A percentile compares a stretch with the other conserved stretches of the same genome.
phyloP scores from a whole-genome alignment of 2,888 invertebrate species.

The Hipparchia sbordonii region DNA sequence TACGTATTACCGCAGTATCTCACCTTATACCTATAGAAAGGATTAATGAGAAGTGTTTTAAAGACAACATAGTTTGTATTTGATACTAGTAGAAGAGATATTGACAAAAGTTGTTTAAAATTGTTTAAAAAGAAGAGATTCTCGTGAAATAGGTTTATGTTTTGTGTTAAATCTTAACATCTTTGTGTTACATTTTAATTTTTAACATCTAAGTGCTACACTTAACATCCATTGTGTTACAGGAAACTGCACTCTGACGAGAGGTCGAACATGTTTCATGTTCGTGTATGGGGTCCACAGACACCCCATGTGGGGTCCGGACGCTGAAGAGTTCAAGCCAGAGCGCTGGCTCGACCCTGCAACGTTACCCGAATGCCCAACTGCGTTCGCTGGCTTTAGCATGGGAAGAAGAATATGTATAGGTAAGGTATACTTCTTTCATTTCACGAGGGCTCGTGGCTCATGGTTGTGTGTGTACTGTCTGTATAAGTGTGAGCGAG shows the following conservation, averaged over 20 bases:
- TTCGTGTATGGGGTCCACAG: constrained; percentile 49
- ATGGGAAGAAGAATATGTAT: constrained; percentile 51
- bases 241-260: constrained; percentile 50
- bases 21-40: too few relatives aligned
- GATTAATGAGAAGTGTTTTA: too few relatives aligned
- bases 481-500: too few relatives aligned
- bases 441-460: too few relatives aligned
- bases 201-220: background rate
- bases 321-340: constrained; percentile 51
- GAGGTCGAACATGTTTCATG: constrained; percentile 48
- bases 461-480: too few relatives aligned
- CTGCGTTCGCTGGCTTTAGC: constrained; percentile 49
- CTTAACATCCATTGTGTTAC: background rate
- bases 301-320: constrained; percentile 54
- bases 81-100: too few relatives aligned
- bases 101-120: too few relatives aligned
- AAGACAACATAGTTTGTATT: too few relatives aligned
- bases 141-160: too few relatives aligned
- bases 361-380: constrained; percentile 41
- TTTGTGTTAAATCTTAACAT: background rate
- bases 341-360: constrained; percentile 54
- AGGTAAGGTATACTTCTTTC: constrained; percentile 39
- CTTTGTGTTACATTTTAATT: too few relatives aligned
- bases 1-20: too few relatives aligned
- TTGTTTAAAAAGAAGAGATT: too few relatives aligned